These are phyloP conservation scores for Caenorhabditis uteleia DNA, from an alignment of 2,888 invertebrate genomes.

Conservation along the genomic window DNA sequence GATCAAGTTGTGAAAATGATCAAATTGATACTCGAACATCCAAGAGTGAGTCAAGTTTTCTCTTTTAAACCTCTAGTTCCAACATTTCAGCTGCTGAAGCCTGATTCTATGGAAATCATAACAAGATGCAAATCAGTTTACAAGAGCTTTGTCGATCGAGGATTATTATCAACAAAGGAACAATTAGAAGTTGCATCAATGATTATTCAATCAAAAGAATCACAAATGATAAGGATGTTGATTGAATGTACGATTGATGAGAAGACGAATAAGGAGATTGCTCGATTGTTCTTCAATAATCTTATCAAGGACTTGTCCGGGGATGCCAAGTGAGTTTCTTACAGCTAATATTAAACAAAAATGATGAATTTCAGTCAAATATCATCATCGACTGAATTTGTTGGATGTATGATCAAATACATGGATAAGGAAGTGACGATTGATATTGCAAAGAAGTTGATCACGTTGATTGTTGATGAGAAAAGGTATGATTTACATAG, in stretches of 20 bases:
- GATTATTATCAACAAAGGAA: not conserved
- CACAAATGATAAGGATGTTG: not conserved
- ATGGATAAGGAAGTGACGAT: not conserved
- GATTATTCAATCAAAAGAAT: not conserved
- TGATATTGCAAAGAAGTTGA: not conserved
- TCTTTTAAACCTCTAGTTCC: too few relatives aligned
- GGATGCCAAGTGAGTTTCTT: too few relatives aligned
- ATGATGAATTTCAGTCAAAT: too few relatives aligned
- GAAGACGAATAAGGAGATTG: not conserved
- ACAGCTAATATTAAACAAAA: too few relatives aligned
- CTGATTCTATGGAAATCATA: too few relatives aligned
- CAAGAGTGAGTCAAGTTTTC: too few relatives aligned
- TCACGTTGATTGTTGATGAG: not conserved
- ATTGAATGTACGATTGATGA: not conserved
- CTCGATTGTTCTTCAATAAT: too few relatives aligned
- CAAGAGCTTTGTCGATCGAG: slow-evolving; percentile 2
- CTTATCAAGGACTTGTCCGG: too few relatives aligned
- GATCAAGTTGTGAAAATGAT: not conserved
- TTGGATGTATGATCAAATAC: not conserved
- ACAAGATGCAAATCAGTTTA: slow-evolving; percentile 1
- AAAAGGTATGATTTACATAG: slow-evolving; percentile 1
- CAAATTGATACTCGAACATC: not conserved
- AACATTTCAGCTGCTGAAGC: too few relatives aligned
- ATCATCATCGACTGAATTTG: too few relatives aligned
- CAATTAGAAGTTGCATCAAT: slow-evolving; percentile 2